These are phyloP conservation scores for Barbus barbus DNA, from an alignment of 2,113 vertebrate genomes.

Conservation along the genomic window DNA sequence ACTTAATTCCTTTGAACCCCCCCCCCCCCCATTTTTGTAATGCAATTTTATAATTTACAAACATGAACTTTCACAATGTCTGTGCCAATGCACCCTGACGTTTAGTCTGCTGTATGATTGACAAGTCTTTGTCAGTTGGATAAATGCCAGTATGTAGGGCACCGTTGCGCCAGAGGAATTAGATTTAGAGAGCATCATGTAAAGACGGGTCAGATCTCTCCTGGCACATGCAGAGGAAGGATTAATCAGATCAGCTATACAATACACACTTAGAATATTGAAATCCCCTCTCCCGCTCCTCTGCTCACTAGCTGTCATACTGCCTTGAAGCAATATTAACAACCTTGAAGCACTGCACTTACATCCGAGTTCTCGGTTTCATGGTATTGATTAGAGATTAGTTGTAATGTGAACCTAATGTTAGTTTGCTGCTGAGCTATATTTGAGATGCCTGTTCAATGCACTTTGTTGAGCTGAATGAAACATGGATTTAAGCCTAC, in stretches of 20 bases:
- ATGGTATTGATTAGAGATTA: background rate
- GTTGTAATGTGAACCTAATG: constrained; percentile 4
- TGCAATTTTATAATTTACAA: background rate
- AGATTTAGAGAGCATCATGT: constrained; percentile 20
- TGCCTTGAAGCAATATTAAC: constrained; percentile 8
- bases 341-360: background rate
- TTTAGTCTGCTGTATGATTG: constrained; percentile 30
- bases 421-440: background rate
- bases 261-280: background rate
- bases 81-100: background rate
- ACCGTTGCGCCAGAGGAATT: constrained; percentile 48
- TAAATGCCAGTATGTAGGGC: constrained; percentile 70
- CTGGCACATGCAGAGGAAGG: background rate
- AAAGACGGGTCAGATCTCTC: constrained; percentile 17
- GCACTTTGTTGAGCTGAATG: background rate
- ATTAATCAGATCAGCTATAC: constrained; percentile 17
- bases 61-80: background rate
- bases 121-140: constrained; percentile 27
- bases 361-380: background rate
- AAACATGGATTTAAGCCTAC: background rate
- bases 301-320: background rate
- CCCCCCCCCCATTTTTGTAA: background rate
- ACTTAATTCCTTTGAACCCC: background rate
- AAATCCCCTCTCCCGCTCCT: background rate
- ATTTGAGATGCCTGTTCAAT: constrained; percentile 2